A percentile compares a stretch with the other conserved stretches of the same genome.
Evolutionary conservation across 2,888 invertebrate species (phyloP).

Genomic region (Trichacis sp.): DNA sequence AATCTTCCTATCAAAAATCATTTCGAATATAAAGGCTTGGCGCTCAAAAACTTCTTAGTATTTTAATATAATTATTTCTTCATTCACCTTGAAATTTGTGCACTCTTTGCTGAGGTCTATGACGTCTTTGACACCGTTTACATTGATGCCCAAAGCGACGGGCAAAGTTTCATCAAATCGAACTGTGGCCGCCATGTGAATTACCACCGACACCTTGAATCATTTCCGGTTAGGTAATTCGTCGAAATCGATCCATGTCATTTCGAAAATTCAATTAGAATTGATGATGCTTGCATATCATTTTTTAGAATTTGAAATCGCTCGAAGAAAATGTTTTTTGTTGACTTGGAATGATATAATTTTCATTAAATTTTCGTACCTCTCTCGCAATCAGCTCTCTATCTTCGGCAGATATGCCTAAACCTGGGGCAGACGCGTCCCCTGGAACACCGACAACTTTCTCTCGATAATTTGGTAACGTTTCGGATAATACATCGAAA

Average conservation of each 20-base stretch:
- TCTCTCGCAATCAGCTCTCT: constrained; percentile 43
- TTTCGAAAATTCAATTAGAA: too few species aligned
- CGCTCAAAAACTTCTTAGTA: too few species aligned
- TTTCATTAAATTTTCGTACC: too few species aligned
- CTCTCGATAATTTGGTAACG: constrained; percentile 58
- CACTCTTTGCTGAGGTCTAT: constrained; percentile 33
- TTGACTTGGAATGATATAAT: too few species aligned
- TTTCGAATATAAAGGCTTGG: too few species aligned
- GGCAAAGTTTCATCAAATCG: constrained; percentile 35
- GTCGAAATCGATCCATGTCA: too few species aligned
- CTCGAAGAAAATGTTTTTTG: too few species aligned
- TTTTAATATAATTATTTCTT: too few species aligned
- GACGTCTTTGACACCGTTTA: constrained; percentile 27
- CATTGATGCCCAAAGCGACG: constrained; percentile 24
- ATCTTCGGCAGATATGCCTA: constrained; percentile 66
- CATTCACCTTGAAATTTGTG: constrained; percentile 34
- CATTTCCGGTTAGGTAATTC: too few species aligned
- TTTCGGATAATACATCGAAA: constrained; percentile 46
- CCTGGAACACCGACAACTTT: constrained; percentile 67
- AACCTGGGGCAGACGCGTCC: constrained; percentile 61
- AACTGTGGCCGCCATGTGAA: constrained; percentile 40
- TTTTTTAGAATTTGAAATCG: too few species aligned
- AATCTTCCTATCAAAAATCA: too few species aligned
- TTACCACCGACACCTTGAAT: constrained; percentile 35
- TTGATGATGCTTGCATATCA: too few species aligned